These are phyloP conservation scores for Lasioglossum malachurum DNA, from an alignment of 2,888 invertebrate genomes.

Conservation along the genomic window DNA sequence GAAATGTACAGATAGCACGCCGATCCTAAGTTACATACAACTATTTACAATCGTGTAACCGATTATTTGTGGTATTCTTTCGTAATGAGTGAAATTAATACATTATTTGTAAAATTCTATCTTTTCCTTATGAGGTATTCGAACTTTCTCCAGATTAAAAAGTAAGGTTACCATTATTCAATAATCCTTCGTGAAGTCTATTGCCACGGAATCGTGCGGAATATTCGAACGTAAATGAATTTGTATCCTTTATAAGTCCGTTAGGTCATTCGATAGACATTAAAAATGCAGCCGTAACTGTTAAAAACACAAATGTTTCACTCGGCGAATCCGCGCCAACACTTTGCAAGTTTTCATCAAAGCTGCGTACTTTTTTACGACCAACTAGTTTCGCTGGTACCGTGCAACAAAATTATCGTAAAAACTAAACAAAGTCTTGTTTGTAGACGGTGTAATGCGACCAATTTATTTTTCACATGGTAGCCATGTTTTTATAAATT, in stretches of 20 bases:
- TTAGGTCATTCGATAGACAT: constrained; percentile 31
- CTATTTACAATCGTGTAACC: constrained; percentile 12
- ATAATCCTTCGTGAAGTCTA: constrained; percentile 22
- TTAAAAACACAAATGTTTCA: constrained; percentile 52
- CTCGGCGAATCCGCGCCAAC: constrained; percentile 38
- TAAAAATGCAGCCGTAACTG: constrained; percentile 40
- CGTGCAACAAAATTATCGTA: constrained; percentile 40
- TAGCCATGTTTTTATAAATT: constrained; percentile 74
- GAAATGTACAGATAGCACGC: constrained; percentile 16
- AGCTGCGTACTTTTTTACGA: constrained; percentile 26
- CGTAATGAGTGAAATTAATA: not conserved
- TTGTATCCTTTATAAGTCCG: constrained; percentile 38
- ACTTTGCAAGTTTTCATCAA: constrained; percentile 39
- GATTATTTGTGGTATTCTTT: not conserved
- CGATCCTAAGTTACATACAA: not conserved
- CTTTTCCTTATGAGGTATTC: constrained; percentile 9
- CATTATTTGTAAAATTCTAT: constrained; percentile 11
- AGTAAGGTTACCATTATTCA: constrained; percentile 62
- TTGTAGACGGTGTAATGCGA: constrained; percentile 62
- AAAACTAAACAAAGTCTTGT: constrained; percentile 66
- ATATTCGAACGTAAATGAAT: constrained; percentile 6
- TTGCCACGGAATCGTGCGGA: constrained; percentile 22
- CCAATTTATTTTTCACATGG: constrained; percentile 71
- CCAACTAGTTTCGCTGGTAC: constrained; percentile 12
- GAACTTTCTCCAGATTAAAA: constrained; percentile 32